These are phyloP conservation scores for Amblyopsis rosae DNA, from an alignment of 2,113 vertebrate species.

Conservation along the genomic window DNA sequence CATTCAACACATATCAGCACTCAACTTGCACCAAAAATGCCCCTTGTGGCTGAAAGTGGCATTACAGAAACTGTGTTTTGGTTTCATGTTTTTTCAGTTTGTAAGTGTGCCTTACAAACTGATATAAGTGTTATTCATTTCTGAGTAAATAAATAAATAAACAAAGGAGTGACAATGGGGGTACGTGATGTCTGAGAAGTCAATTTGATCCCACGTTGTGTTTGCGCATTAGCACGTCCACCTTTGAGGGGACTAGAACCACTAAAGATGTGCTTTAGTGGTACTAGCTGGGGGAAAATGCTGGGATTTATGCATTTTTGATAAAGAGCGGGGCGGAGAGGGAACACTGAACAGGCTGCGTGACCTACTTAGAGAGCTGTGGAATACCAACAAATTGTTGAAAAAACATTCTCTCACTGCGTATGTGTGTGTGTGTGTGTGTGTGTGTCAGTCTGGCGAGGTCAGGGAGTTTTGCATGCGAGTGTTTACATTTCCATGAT, in stretches of 20 bases:
- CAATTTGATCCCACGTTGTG: conserved; percentile 54
- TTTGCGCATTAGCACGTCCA: conserved; percentile 63
- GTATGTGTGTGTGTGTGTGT: conserved; percentile 33
- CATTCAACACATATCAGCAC: not conserved
- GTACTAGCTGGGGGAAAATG: conserved; percentile 62
- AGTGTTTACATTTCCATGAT: conserved; percentile 21
- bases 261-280: conserved; percentile 62
- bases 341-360: conserved; percentile 67
- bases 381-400: conserved; percentile 65
- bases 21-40: too few relatives aligned
- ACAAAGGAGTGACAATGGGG: conserved; percentile 17
- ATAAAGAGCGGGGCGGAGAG: conserved; percentile 71
- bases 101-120: not conserved
- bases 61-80: too few relatives aligned
- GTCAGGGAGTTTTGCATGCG: not conserved
- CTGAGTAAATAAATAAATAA: conserved; percentile 1
- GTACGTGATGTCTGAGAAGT: conserved; percentile 38
- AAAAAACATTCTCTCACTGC: conserved; percentile 32
- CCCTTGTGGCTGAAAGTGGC: too few relatives aligned
- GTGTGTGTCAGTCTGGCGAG: conserved; percentile 11
- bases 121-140: conserved; percentile 22
- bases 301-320: conserved; percentile 77
- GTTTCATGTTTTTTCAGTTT: too few relatives aligned
- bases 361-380: conserved; percentile 77
- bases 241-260: conserved; percentile 72